Base-by-base conservation (phyloP, 2,113 vertebrate species). In the Hemiscyllium ocellatum region DNA sequence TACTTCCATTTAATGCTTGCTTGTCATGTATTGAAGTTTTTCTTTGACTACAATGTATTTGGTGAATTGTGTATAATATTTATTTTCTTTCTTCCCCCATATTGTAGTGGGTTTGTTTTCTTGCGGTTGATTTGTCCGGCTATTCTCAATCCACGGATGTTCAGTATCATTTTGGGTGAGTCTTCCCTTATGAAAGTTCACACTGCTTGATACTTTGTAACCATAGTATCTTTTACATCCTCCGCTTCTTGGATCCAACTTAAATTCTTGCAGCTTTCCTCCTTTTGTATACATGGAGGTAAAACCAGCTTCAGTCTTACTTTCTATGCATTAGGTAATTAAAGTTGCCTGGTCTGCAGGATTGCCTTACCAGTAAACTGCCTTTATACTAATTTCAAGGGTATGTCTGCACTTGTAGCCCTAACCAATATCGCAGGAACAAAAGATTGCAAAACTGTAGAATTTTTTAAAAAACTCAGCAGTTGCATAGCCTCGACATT, bases 141-240 rank as follows among this genome's bases (percentile, higher is more conserved):
- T 96, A 99, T 99, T 96, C 98, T 99, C 97, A 99, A 99, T 97
- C 99, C 99, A 97, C 98, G 99, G 97, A 98, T 99, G 98, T 99
- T 99, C 97, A 99, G 99, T 98, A 99, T 99, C 96, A 99, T 99
- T 96, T 98, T 99, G 97, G 99, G 99, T 99, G 97, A 98, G 97
- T 96, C 96, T 17, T 17, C 94, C 26, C 56, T 26, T 13, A 0
- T 94, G 52, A n/a, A 33, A 87, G 47, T 90, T 69, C 47, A 24
- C 24, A 50, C 15, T 70, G 65, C 91, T 37, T 69, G 24, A 94
- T 42, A 68, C 89, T 94, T 37, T 47, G 47, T 33, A 94, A 93
- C 56, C 33, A 29, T 52, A 24, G n/a, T 65, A 3, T 65, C 56
- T 70, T 70, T 70, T 8, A 76, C 8, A 1, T 33, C 72, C 33